Percentiles rank a stretch among this genome's conserved stretches.
phyloP scores from a whole-genome alignment of 2,888 invertebrate species.

The Agrotis ipsilon region DNA sequence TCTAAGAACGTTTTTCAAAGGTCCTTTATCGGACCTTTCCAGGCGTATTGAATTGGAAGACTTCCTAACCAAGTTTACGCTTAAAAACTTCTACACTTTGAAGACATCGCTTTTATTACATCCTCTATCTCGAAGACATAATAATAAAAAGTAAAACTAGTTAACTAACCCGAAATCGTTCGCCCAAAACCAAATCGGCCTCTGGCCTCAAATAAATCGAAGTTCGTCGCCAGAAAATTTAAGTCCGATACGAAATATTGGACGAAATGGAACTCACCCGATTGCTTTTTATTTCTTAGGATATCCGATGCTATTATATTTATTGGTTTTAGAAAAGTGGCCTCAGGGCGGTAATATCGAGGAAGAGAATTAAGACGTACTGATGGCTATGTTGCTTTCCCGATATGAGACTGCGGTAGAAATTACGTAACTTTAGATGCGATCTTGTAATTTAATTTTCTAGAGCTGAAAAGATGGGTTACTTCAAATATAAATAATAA shows the following conservation, averaged over 20 bases:
- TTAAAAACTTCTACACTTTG: background rate
- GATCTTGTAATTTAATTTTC: conserved; percentile 13
- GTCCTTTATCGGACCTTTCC: background rate
- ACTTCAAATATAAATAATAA: too few species aligned
- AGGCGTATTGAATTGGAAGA: background rate
- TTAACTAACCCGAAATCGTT: conserved; percentile 40
- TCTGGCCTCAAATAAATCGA: conserved; percentile 58
- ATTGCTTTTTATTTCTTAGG: conserved; percentile 81
- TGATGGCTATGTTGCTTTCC: conserved; percentile 30
- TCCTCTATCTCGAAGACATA: conserved; percentile 1
- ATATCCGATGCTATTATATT: conserved; percentile 83
- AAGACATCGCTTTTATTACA: background rate
- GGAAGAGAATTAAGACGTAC: conserved; percentile 76
- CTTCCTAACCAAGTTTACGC: background rate
- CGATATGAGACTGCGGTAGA: conserved; percentile 24
- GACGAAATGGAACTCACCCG: conserved; percentile 72
- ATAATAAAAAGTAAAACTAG: conserved; percentile 34
- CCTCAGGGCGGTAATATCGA: conserved; percentile 77
- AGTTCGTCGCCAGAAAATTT: conserved; percentile 66
- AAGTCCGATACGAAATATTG: conserved; percentile 74
- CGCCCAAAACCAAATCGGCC: conserved; percentile 37
- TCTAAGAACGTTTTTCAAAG: background rate
- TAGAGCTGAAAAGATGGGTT: too few species aligned
- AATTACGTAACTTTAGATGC: conserved; percentile 14
- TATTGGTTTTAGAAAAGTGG: conserved; percentile 85